phyloP scores from a whole-genome alignment of 2,888 invertebrate genomes.

The Caenorhabditis afra region DNA sequence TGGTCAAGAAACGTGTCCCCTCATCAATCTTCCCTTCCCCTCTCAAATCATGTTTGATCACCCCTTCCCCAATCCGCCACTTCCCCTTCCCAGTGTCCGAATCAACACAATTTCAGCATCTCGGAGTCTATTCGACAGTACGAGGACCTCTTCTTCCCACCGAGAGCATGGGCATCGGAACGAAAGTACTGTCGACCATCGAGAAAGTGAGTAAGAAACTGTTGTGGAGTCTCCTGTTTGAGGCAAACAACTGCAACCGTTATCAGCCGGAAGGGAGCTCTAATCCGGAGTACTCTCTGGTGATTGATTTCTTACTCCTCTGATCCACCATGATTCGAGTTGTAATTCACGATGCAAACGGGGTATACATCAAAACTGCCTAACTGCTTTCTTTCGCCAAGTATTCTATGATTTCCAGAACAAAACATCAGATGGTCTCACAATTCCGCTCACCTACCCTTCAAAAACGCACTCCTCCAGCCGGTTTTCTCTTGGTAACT shows the following conservation, averaged over 20 bases:
- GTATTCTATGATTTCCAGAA: slow-evolving; percentile 25
- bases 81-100: slow-evolving; percentile 17
- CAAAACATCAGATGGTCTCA: slow-evolving; percentile 51
- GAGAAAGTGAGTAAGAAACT: slow-evolving; percentile 39
- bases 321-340: slow-evolving; percentile 35
- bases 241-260: slow-evolving; percentile 28
- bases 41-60: slow-evolving; percentile 15
- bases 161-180: slow-evolving; percentile 41
- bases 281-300: not conserved
- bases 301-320: slow-evolving; percentile 22
- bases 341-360: slow-evolving; percentile 23
- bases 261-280: slow-evolving; percentile 28
- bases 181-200: slow-evolving; percentile 39
- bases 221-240: not conserved
- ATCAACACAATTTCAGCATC: slow-evolving; percentile 36
- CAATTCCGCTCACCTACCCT: slow-evolving; percentile 42
- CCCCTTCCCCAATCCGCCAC: not conserved
- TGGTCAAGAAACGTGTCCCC: slow-evolving; percentile 21
- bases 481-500: slow-evolving; percentile 36
- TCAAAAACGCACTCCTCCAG: slow-evolving; percentile 21
- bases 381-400: not conserved
- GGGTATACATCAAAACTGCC: slow-evolving; percentile 1
- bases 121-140: slow-evolving; percentile 53
- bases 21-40: not conserved
- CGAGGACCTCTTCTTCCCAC: slow-evolving; percentile 3